These are phyloP conservation scores for Panurus biarmicus DNA, from an alignment of 2,113 vertebrate species.

Conservation along the genomic window DNA sequence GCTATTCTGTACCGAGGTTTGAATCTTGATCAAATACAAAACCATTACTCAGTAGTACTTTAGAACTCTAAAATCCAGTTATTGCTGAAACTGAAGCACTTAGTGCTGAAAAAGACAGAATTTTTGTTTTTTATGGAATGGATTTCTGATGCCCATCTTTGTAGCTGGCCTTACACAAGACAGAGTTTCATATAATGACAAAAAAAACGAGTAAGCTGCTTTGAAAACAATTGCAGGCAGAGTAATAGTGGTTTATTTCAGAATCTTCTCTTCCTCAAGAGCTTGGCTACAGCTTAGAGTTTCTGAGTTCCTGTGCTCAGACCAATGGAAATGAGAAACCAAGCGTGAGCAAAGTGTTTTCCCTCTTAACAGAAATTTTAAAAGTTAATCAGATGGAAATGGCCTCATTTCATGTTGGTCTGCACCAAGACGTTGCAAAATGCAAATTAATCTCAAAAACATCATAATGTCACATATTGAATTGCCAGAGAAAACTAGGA, in stretches of 20 bases:
- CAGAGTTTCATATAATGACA: not conserved
- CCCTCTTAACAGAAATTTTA: not conserved
- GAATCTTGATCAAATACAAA: not conserved
- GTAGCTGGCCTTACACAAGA: not conserved
- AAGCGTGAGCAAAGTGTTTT: not conserved
- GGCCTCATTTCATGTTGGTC: not conserved
- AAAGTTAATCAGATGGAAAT: not conserved
- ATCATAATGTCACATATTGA: not conserved
- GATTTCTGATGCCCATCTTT: not conserved
- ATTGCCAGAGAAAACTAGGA: not conserved
- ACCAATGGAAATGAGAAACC: not conserved
- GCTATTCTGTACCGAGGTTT: rapidly evolving
- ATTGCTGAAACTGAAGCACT: not conserved
- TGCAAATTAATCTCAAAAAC: not conserved
- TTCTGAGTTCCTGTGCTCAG: not conserved
- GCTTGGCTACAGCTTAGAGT: not conserved
- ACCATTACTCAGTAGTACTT: not conserved
- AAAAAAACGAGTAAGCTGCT: not conserved
- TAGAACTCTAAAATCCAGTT: not conserved
- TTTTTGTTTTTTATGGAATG: not conserved
- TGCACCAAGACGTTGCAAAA: not conserved
- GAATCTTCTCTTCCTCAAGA: not conserved
- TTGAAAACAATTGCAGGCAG: not conserved
- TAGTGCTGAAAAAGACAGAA: not conserved
- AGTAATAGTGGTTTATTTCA: not conserved